A percentile compares a stretch with the other conserved stretches of the same genome.
phyloP scores from a whole-genome alignment of 2,888 invertebrate species.

The Metopia argyrocephala region DNA sequence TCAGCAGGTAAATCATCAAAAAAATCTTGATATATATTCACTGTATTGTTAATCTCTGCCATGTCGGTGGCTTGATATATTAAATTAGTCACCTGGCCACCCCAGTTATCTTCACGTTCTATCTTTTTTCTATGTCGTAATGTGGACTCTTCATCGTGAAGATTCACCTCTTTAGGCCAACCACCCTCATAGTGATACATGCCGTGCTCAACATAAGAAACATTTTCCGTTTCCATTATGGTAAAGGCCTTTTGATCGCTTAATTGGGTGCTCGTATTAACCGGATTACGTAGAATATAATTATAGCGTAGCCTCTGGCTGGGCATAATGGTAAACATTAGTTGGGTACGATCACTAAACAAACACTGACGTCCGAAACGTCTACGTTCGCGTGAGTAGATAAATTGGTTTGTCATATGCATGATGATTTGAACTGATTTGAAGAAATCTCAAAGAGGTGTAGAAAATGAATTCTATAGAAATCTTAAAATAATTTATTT shows the following conservation, averaged over 20 bases:
- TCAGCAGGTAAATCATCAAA: slow-evolving; percentile 81
- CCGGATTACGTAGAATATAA: slow-evolving; percentile 82
- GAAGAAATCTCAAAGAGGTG: background rate
- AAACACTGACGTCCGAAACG: slow-evolving; percentile 86
- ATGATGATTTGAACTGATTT: slow-evolving; percentile 8
- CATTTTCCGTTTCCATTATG: slow-evolving; percentile 74
- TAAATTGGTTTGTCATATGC: slow-evolving; percentile 69
- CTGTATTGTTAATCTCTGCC: slow-evolving; percentile 85
- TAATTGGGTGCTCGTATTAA: slow-evolving; percentile 81
- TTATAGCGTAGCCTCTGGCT: slow-evolving; percentile 80
- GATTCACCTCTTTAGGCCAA: slow-evolving; percentile 88
- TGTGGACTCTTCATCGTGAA: slow-evolving; percentile 84
- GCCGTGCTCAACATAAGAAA: slow-evolving; percentile 78
- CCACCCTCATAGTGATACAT: slow-evolving; percentile 89
- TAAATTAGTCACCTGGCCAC: slow-evolving; percentile 80
- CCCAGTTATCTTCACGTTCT: slow-evolving; percentile 88
- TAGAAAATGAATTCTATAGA: too few species aligned
- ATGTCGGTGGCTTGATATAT: slow-evolving; percentile 66
- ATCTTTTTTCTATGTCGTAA: slow-evolving; percentile 87
- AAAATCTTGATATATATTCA: slow-evolving; percentile 89
- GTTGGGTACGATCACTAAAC: slow-evolving; percentile 84
- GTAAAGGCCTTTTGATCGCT: slow-evolving; percentile 77
- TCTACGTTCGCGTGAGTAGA: slow-evolving; percentile 80
- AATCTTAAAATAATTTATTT: too few species aligned
- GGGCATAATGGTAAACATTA: slow-evolving; percentile 82